Conservation (phyloP, 2,113 vertebrate genomes). For the Sprattus sprattus region DNA sequence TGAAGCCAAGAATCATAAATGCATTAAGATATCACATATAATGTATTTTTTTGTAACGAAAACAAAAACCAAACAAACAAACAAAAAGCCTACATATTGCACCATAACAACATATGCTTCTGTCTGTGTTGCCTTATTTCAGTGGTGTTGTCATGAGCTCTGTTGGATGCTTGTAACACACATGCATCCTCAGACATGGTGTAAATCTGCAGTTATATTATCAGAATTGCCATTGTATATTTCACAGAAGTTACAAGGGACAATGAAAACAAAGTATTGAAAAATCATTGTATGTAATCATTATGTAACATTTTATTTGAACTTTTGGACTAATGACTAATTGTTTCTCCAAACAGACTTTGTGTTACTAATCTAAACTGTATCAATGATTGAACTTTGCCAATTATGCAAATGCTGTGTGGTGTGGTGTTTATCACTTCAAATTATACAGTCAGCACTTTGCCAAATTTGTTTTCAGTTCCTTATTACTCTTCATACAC, state of each 20-base stretch:
- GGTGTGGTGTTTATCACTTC: not conserved
- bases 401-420: constrained; percentile 10
- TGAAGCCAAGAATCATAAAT: not conserved
- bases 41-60: not conserved
- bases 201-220: not conserved
- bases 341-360: not conserved
- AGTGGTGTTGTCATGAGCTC: not conserved
- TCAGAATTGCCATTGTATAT: not conserved
- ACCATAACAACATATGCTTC: not conserved
- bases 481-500: not conserved
- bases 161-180: not conserved
- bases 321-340: constrained; percentile 10
- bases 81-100: not conserved
- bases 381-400: not conserved
- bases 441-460: not conserved
- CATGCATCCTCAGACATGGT: not conserved
- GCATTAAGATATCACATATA: not conserved
- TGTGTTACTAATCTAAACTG: not conserved
- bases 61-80: no score
- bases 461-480: not conserved
- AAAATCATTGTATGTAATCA: not conserved
- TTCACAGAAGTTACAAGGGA: not conserved
- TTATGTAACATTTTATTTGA: constrained; percentile 7
- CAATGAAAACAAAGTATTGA: not conserved
- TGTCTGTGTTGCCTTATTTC: not conserved